Percentiles rank a stretch among this genome's conserved stretches.
Conservation (phyloP, 2,797 vertebrate species). For the Poeciliopsis gracilis region DNA sequence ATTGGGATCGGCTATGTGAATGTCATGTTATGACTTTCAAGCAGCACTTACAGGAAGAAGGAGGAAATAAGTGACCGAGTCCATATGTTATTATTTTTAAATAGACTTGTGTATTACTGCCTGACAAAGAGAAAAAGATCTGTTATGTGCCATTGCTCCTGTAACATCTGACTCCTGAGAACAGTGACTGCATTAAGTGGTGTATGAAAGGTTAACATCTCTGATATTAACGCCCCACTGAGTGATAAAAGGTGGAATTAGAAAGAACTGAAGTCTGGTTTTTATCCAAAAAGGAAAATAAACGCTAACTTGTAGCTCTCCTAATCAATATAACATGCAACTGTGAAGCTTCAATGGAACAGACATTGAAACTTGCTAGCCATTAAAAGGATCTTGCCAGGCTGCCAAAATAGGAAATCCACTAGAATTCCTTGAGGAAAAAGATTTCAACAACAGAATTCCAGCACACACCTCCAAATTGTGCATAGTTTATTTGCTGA, state of each 20-base stretch:
- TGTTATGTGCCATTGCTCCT: neutral
- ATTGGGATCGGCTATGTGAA: slow-evolving; percentile 16
- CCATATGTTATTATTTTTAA: slow-evolving; percentile 20
- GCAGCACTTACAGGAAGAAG: slow-evolving; percentile 19
- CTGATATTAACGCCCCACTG: slow-evolving; percentile 18
- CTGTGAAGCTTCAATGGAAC: neutral
- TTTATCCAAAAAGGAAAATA: neutral
- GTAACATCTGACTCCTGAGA: slow-evolving; percentile 33
- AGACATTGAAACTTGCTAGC: neutral
- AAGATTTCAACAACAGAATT: neutral
- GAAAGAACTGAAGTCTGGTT: neutral
- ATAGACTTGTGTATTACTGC: slow-evolving; percentile 32
- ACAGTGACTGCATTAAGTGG: slow-evolving; percentile 12
- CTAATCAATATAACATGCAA: neutral
- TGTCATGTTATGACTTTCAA: slow-evolving; percentile 12
- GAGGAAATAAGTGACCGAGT: slow-evolving; percentile 21
- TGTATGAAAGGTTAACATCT: slow-evolving; percentile 20
- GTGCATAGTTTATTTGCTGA: neutral
- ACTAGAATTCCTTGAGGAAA: neutral
- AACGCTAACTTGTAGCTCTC: neutral
- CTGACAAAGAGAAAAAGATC: neutral
- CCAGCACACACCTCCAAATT: neutral
- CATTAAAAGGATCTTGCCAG: neutral
- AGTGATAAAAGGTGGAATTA: neutral
- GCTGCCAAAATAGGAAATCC: neutral